phyloP scores from a whole-genome alignment of 2,113 vertebrate genomes.

The Oryctolagus cuniculus region DNA sequence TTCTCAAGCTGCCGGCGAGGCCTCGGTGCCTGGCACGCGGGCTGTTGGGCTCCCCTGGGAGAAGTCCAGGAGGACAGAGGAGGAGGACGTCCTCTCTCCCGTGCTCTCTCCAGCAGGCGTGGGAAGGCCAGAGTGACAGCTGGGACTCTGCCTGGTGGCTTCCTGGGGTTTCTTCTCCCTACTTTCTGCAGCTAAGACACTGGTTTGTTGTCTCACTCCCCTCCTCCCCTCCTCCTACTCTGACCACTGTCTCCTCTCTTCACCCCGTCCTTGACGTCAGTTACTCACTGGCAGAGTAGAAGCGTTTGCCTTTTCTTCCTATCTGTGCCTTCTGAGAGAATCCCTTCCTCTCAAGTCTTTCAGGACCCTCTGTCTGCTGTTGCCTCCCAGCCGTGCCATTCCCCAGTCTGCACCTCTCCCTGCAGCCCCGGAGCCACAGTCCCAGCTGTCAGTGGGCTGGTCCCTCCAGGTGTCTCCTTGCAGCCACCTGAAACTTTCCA shows the following conservation, averaged over 20 bases:
- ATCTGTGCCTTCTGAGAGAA: background rate
- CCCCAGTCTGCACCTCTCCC: slow-evolving; percentile 1
- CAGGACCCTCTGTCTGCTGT: slow-evolving; percentile 2
- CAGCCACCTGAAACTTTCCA: slow-evolving; percentile 8
- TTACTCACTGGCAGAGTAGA: background rate
- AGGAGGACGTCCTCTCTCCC: background rate
- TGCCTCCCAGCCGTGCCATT: background rate
- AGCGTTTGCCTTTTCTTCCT: slow-evolving; percentile 31
- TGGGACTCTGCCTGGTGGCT: background rate
- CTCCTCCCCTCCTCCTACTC: background rate
- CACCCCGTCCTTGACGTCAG: background rate
- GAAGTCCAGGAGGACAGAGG: background rate
- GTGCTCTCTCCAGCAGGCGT: background rate
- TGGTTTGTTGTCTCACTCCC: background rate
- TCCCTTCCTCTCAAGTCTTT: slow-evolving; percentile 4
- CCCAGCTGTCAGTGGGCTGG: background rate
- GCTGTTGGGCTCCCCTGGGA: background rate
- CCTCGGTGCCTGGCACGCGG: background rate
- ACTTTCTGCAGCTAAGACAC: background rate
- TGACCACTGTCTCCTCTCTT: background rate
- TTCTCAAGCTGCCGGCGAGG: background rate
- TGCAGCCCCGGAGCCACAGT: background rate
- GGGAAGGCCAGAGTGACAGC: background rate
- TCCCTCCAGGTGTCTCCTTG: slow-evolving; percentile 2
- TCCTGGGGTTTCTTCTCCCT: background rate